Evolutionary conservation across 2,888 invertebrate genomes (phyloP), one percentile per base, ranked within the genome.

Genomic region (Perithous albicinctus): DNA sequence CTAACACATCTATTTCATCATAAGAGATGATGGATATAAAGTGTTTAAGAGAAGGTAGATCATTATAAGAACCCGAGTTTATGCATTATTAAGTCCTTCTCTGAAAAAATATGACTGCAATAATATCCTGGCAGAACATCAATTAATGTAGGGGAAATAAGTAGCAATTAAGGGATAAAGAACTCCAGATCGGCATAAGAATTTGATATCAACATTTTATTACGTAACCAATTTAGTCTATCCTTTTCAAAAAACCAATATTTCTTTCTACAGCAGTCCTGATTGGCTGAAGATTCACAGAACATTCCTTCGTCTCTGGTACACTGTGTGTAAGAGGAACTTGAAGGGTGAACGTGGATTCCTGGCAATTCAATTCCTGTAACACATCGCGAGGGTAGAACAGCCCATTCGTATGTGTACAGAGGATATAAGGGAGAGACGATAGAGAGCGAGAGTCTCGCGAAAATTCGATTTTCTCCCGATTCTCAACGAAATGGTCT

Each of bases 261-360:
- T 78, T 67, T 81, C 48, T 29, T 74, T 2, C 51, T 18, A n/a
- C 26, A 61, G 66, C 46, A 64, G 32, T 61, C 46, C 74, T 76
- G 85, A 86, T 86, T 86, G 85, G 82, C 73, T 83, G 80, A 85
- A 84, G 67, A 75, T 84, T 84, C 83, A 82, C 83, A 80, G 54
- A 32, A 38, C 81, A 69, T 75, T 69, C 56, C 78, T 78, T 70
- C 75, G 75, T 54, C 59, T 72, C 29, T 56, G 61, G 20, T 7
- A 54, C 79, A 38, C 48, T n/a, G 51, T 18, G 64, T 20, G 67
- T 66, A 46, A 61, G 56, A 54, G 67, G 66, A 8, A 56, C 74
- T 56, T 51, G 72, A 64, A 67, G 23, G 75, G 46, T 38, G 67
- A 73, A 73, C 78, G 70, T 69, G 74, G 72, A 74, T 77, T 79